Evolutionary conservation across 1,140 invertebrate species (phyloP).

Genomic region (Pinna nobilis): DNA sequence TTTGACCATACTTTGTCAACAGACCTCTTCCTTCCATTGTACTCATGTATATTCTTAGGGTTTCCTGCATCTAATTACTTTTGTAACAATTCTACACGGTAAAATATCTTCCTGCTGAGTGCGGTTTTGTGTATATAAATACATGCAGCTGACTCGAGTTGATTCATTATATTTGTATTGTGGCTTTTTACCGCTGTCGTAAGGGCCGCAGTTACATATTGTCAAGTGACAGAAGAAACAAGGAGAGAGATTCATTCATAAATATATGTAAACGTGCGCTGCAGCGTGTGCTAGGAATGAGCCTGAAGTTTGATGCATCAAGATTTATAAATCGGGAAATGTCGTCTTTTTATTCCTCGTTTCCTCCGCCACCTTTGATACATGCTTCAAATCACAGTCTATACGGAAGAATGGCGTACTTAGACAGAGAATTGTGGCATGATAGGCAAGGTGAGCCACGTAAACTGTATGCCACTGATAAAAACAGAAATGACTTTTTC

Average conservation of each 20-base stretch:
- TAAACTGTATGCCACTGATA: neutral
- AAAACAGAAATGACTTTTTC: neutral
- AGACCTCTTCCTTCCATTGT: neutral
- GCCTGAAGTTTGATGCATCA: too few relatives aligned
- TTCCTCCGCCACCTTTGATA: conserved; percentile 1
- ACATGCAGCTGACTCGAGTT: neutral
- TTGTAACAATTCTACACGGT: neutral
- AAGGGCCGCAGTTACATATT: neutral
- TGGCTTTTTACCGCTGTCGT: neutral
- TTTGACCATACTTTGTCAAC: neutral
- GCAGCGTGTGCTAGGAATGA: neutral
- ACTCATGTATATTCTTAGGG: conserved; percentile 1
- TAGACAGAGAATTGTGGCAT: conserved; percentile 5
- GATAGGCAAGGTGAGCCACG: conserved; percentile 1
- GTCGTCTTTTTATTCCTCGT: neutral
- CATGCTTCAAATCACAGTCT: neutral
- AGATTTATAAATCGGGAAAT: too few relatives aligned
- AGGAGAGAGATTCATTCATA: conserved; percentile 1
- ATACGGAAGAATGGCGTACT: neutral
- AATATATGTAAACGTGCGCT: neutral
- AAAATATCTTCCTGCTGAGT: conserved; percentile 10
- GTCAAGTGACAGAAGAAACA: neutral
- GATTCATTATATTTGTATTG: neutral
- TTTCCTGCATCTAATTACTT: conserved; percentile 15
- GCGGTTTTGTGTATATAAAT: neutral